phyloP scores from a whole-genome alignment of 2,888 invertebrate genomes.

The Gerosis bhagava region DNA sequence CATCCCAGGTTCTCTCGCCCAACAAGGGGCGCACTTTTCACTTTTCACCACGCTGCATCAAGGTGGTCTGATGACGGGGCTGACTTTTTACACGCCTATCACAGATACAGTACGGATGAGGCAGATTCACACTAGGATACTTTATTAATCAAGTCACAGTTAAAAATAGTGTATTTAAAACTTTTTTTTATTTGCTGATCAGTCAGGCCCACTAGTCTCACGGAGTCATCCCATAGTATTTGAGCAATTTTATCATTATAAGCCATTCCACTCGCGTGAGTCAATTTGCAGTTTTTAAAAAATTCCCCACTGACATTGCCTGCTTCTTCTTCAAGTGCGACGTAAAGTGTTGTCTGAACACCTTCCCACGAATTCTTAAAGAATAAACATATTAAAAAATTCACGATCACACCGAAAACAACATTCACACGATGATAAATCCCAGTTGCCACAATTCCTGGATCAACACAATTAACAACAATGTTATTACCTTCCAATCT shows the following conservation, averaged over 20 bases:
- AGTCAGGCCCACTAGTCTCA: conserved; percentile 27
- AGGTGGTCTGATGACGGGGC: no score
- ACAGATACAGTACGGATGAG: no score
- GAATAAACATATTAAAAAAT: conserved; percentile 46
- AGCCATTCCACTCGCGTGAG: conserved; percentile 74
- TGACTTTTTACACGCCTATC: no score
- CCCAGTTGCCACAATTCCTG: conserved; percentile 89
- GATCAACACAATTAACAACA: conserved; percentile 89
- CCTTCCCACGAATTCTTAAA: conserved; percentile 87
- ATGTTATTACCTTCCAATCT: conserved; percentile 83
- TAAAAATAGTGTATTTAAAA: no score
- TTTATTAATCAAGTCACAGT: no score
- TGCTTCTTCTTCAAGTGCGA: conserved; percentile 86
- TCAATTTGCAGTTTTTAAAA: conserved; percentile 87
- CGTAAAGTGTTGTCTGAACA: conserved; percentile 86
- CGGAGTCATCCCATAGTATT: conserved; percentile 41
- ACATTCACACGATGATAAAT: conserved; percentile 80
- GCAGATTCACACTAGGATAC: no score
- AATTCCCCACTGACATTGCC: conserved; percentile 85
- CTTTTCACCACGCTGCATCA: no score
- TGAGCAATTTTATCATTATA: conserved; percentile 71
- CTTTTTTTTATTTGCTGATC: conserved; percentile 1
- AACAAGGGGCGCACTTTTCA: no score
- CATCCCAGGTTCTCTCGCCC: no score
- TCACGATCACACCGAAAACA: conserved; percentile 55